Percentiles rank a stretch among this genome's conserved stretches.
Evolutionary conservation across 2,888 invertebrate genomes (phyloP).

Genomic region (Notodonta dromedarius): DNA sequence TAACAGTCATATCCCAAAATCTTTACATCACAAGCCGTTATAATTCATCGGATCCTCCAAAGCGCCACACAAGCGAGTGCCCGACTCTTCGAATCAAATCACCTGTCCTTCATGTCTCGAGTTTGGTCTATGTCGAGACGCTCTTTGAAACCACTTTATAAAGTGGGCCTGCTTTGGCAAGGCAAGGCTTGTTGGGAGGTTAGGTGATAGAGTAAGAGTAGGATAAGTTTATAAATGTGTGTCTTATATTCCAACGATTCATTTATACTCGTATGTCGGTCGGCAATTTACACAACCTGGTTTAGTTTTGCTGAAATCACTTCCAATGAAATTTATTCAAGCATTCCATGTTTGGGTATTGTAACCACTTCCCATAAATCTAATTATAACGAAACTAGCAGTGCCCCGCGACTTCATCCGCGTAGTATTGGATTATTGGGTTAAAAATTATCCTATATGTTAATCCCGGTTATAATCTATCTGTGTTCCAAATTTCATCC

Average conservation of each 20-base stretch:
- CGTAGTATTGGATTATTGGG: no score
- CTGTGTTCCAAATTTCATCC: no score
- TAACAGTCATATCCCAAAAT: neutral
- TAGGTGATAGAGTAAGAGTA: neutral
- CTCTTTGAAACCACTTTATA: slow-evolving; percentile 3
- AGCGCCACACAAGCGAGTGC: neutral
- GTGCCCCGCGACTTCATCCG: no score
- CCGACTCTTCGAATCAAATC: slow-evolving; percentile 5
- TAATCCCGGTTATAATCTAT: no score
- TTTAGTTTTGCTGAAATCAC: no score
- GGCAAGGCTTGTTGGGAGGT: neutral
- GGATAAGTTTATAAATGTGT: neutral
- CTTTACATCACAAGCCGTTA: neutral
- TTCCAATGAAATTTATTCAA: no score
- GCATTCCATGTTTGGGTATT: no score
- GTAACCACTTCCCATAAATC: no score
- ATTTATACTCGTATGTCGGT: no score
- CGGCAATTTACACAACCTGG: no score
- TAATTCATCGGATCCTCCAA: neutral
- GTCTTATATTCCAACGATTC: neutral
- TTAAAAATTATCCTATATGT: no score
- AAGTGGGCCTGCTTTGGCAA: slow-evolving; percentile 2
- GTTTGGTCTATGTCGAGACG: neutral
- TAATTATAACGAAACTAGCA: no score
- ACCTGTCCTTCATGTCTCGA: neutral